Base-by-base conservation (phyloP, 2,797 vertebrate genomes). In the Okamejei kenojei region DNA sequence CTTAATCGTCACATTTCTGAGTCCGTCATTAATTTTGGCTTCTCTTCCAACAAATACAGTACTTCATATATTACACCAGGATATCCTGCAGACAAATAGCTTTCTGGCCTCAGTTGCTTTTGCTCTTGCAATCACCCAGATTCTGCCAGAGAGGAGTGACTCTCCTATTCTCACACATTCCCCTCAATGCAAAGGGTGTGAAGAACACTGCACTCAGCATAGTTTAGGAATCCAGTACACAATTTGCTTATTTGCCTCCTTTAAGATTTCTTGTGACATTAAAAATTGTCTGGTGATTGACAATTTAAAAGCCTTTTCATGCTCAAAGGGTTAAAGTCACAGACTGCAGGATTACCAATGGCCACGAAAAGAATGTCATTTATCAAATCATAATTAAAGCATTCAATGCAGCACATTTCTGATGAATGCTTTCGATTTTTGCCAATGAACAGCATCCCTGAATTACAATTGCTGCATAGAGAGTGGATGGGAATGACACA, bases 281-380 rank as follows among this genome's bases (percentile, higher is more conserved):
- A 65, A 19, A 68, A 88, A 8, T 35, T 68, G n/a, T 68, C 32
- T 63, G 19, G 32, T 32, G 68, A 68, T 65, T 19, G 17, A 7
- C 65, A 2, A 35, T 15, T 88, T 61, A 8, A 2, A 58, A 65
- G n/a, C 35, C 84, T 68, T 88, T 88, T 63, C 10, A 19, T 35
- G 84, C 84, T 68, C 15, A 88, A 35, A 35, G 84, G 84, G 84
- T 88, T 88, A 88, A 88, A 65, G 84, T 88, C 63, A 23, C 61
- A 88, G 84, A 68, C 32, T 35, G 32, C 65, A 68, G n/a, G 19
- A n/a, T 35, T 81, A 78, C 35, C n/a, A 35, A 78, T 15, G 11
- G 17, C 80, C 80, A 58, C 54, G 23, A 5, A 45, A 61, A 84
- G 81, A 58, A 15, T 84, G 80, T 10, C 29, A 86, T 32, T 86